Conservation (phyloP, 2,797 vertebrate species). For the Sebastes aleutianus region DNA sequence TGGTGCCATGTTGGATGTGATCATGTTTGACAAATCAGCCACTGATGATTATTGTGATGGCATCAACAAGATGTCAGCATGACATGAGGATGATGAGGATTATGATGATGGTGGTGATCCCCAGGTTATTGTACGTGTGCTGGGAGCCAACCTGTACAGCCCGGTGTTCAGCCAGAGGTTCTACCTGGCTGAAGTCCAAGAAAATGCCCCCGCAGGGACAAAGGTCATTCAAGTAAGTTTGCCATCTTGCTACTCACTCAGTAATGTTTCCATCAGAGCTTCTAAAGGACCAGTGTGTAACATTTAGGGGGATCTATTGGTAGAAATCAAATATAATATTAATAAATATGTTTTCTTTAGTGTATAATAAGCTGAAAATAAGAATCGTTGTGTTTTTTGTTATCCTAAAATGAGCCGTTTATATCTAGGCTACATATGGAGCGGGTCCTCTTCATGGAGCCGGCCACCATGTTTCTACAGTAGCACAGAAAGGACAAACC, state of each 20-base stretch:
- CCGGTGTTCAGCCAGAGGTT: conserved; percentile 93
- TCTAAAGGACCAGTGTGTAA: not conserved
- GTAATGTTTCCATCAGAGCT: not conserved
- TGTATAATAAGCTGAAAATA: no score
- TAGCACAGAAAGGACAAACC: no score
- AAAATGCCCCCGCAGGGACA: conserved; percentile 88
- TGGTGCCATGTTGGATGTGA: conserved; percentile 20
- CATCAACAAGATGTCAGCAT: conserved; percentile 17
- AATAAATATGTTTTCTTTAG: no score
- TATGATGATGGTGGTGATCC: conserved; percentile 1
- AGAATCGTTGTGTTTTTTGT: no score
- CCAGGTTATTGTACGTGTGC: conserved; percentile 85
- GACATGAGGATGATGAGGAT: conserved; percentile 2
- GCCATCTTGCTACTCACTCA: not conserved
- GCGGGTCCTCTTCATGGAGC: no score
- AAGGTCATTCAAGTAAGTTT: conserved; percentile 84
- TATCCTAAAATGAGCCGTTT: no score
- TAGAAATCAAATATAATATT: no score
- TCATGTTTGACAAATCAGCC: conserved; percentile 28
- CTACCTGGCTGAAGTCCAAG: conserved; percentile 92
- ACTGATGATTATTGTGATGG: not conserved
- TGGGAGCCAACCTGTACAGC: conserved; percentile 92
- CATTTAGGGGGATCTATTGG: no score
- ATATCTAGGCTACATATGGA: no score
- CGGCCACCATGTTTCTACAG: no score